Percentiles rank a stretch among this genome's conserved stretches.
Conservation (phyloP, 2,888 invertebrate genomes). For the Microplitis manilae region DNA sequence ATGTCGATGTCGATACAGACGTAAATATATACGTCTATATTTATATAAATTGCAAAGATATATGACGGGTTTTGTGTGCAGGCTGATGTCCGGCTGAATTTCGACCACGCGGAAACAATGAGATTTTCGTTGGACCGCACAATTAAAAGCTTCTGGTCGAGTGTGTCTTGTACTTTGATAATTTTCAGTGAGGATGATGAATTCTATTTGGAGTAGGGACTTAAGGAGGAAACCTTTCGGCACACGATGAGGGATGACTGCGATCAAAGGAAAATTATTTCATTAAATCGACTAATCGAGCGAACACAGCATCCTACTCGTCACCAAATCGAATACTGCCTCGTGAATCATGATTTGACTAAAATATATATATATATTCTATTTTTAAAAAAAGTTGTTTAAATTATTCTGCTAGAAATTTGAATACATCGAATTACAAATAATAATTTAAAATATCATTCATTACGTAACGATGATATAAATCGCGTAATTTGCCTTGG, state of each 20-base stretch:
- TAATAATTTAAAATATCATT: background rate
- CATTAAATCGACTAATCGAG: conserved; percentile 69
- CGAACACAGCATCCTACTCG: conserved; percentile 51
- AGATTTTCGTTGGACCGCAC: conserved; percentile 58
- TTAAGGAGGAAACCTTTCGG: conserved; percentile 7
- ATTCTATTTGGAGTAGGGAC: conserved; percentile 27
- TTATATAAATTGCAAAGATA: background rate
- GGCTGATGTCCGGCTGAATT: conserved; percentile 28
- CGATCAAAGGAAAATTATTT: conserved; percentile 69
- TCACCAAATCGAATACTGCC: background rate
- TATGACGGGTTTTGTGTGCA: background rate
- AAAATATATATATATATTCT: background rate
- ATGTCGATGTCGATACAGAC: conserved; percentile 42
- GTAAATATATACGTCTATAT: conserved; percentile 27
- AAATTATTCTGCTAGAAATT: conserved; percentile 25
- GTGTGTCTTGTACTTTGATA: conserved; percentile 63
- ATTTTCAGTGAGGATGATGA: conserved; percentile 37
- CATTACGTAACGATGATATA: conserved; percentile 7
- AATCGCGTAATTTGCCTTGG: conserved; percentile 8
- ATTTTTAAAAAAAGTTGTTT: background rate
- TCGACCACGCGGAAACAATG: conserved; percentile 65
- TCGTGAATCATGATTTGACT: background rate
- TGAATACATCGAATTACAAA: conserved; percentile 35
- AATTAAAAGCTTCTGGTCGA: conserved; percentile 70
- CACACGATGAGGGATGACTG: conserved; percentile 50